Evolutionary conservation across 1,140 invertebrate species (phyloP).

Genomic region (Hetaerina americana): DNA sequence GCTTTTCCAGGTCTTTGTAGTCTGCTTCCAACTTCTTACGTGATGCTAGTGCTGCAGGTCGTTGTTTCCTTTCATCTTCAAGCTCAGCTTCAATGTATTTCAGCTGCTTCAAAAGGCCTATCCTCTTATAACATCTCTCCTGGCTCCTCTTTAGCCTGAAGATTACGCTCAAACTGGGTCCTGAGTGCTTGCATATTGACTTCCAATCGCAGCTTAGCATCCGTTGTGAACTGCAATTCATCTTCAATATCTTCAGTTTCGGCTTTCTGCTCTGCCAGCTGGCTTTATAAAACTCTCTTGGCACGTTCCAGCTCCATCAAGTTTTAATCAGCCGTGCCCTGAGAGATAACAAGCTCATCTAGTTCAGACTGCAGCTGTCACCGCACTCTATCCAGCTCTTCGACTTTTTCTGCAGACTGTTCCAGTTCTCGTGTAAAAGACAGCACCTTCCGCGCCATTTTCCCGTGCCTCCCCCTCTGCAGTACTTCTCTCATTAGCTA

Average conservation of each 20-base stretch:
- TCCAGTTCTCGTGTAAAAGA: slow-evolving; percentile 83
- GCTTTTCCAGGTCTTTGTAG: slow-evolving; percentile 85
- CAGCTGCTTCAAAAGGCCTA: slow-evolving; percentile 82
- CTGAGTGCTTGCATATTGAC: slow-evolving; percentile 97
- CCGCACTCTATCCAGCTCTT: slow-evolving; percentile 75
- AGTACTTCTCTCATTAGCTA: slow-evolving; percentile 71
- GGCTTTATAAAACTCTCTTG: slow-evolving; percentile 81
- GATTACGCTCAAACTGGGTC: slow-evolving; percentile 85
- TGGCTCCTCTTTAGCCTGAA: slow-evolving; percentile 85
- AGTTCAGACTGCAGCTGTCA: slow-evolving; percentile 79
- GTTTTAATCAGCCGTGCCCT: slow-evolving; percentile 95
- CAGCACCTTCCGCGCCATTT: slow-evolving; percentile 88
- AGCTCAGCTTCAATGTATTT: slow-evolving; percentile 88
- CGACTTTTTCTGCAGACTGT: slow-evolving; percentile 75
- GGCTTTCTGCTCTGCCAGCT: slow-evolving; percentile 79
- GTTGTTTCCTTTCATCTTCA: slow-evolving; percentile 92
- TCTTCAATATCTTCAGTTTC: slow-evolving; percentile 98
- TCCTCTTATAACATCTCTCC: slow-evolving; percentile 91
- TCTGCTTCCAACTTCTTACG: slow-evolving; percentile 94
- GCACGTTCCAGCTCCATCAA: slow-evolving; percentile 95
- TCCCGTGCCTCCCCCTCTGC: slow-evolving; percentile 92
- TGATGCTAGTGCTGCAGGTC: slow-evolving; percentile 68
- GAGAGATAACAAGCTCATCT: slow-evolving; percentile 86
- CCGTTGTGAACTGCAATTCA: slow-evolving; percentile 91
- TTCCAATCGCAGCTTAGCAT: slow-evolving; percentile 89